A percentile compares a stretch with the other conserved stretches of the same genome.
These are phyloP conservation scores for Rhinichthys klamathensis DNA, from an alignment of 2,113 vertebrate genomes.

Conservation along the genomic window DNA sequence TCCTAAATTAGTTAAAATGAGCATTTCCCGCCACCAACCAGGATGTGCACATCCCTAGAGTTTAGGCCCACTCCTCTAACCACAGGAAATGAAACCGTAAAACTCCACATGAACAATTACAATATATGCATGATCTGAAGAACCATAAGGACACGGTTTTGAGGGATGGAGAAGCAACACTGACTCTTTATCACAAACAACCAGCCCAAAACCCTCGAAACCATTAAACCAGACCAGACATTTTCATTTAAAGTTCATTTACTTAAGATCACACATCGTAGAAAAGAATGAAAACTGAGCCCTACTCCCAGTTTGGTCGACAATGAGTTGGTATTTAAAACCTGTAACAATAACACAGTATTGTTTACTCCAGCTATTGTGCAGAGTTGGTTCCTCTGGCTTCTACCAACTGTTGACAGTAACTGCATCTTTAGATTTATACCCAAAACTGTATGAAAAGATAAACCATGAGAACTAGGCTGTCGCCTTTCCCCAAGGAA, in stretches of 20 bases:
- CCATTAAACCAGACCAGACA: neutral
- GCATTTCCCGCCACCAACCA: no score
- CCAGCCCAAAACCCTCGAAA: no score
- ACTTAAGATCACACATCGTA: conserved; percentile 36
- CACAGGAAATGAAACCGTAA: no score
- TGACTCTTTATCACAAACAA: no score
- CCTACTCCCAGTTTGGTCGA: conserved; percentile 54
- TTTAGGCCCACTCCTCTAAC: no score
- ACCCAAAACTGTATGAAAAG: conserved; percentile 68
- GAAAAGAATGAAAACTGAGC: conserved; percentile 45
- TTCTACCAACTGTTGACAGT: conserved; percentile 50
- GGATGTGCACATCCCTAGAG: no score
- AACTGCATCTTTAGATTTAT: conserved; percentile 64
- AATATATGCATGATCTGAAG: no score
- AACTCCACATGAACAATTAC: no score
- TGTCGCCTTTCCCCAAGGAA: conserved; percentile 60
- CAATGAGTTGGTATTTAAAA: conserved; percentile 65
- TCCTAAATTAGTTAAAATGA: no score
- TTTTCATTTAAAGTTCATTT: neutral
- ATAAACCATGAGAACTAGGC: conserved; percentile 78
- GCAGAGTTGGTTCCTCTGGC: conserved; percentile 37
- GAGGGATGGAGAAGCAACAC: no score
- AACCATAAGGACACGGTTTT: no score
- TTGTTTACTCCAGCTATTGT: conserved; percentile 67
- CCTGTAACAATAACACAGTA: conserved; percentile 51